Evolutionary conservation across 2,113 vertebrate genomes (phyloP).

Genomic region (Amazona vittata): DNA sequence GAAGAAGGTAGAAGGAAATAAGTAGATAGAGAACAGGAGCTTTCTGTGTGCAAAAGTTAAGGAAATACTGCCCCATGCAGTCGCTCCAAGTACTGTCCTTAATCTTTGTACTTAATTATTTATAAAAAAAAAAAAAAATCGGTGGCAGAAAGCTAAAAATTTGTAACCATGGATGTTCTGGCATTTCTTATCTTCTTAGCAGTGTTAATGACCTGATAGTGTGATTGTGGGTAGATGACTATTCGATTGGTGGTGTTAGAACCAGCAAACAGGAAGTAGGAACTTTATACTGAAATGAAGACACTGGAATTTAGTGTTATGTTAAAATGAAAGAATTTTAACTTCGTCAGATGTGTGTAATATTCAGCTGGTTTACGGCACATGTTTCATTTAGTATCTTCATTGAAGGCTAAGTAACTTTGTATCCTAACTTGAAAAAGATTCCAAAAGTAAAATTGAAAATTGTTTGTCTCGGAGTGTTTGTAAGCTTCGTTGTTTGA

Average conservation of each 20-base stretch:
- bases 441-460: neutral
- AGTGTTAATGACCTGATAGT: neutral
- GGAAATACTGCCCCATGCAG: neutral
- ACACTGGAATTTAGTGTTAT: neutral
- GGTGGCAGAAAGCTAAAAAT: neutral
- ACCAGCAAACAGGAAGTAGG: neutral
- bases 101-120: neutral
- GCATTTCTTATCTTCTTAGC: neutral
- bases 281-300: neutral
- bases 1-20: neutral
- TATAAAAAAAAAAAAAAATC: neutral
- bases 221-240: neutral
- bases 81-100: neutral
- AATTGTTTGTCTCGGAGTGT: neutral
- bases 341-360: neutral
- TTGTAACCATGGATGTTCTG: neutral
- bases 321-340: neutral
- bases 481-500: neutral
- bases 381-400: conserved; percentile 11
- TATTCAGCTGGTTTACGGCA: neutral
- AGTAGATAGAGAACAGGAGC: neutral
- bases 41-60: neutral
- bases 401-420: neutral
- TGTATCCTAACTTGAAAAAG: neutral
- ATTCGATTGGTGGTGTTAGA: neutral